Evolutionary conservation across 37 sponge, comb jelly and placozoan species (phyloP).

Genomic region (Spongilla lacustris): DNA sequence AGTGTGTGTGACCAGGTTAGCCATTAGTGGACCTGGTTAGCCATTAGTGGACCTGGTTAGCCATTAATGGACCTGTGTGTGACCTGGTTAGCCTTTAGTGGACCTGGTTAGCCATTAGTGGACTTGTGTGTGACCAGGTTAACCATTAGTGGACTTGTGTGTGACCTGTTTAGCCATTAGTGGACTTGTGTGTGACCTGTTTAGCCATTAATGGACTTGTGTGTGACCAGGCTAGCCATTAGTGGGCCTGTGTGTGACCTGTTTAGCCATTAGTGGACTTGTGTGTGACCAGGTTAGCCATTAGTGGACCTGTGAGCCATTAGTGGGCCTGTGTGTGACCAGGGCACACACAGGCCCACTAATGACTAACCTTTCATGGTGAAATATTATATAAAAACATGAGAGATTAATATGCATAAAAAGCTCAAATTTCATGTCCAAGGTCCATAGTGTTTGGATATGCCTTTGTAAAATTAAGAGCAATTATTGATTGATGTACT

Average conservation of each 20-base stretch:
- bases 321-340: neutral
- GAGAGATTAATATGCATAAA: no score
- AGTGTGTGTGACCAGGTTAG: constrained; percentile 66
- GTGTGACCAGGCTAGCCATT: constrained; percentile 34
- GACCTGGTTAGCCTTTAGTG: no score
- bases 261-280: neutral
- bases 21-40: neutral
- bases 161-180: neutral
- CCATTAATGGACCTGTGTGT: neutral
- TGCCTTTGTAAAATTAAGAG: no score
- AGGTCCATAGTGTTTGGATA: no score
- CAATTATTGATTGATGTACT: neutral
- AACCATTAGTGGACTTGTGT: neutral
- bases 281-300: no score
- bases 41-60: neutral
- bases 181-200: neutral
- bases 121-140: neutral
- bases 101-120: no score
- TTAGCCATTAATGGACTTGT: constrained; percentile 13
- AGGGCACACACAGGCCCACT: no score
- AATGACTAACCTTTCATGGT: no score
- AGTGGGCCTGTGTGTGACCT: neutral
- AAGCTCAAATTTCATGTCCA: no score
- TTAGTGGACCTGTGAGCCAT: no score
- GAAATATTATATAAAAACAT: no score